Evolutionary conservation across 1,140 invertebrate species (phyloP).

Genomic region (Tenebrio molitor): DNA sequence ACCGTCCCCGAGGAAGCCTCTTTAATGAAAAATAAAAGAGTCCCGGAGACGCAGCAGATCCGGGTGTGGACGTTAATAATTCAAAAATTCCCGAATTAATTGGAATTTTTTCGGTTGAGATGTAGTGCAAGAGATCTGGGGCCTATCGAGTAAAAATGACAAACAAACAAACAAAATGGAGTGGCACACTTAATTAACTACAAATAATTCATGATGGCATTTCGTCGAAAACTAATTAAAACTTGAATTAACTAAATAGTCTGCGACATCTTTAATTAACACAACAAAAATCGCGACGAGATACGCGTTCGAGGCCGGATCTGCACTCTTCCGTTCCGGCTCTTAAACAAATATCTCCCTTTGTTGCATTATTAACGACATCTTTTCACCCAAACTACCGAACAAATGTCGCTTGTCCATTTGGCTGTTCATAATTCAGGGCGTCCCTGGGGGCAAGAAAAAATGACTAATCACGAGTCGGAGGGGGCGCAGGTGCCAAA

Average conservation of each 20-base stretch:
- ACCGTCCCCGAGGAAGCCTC: no score
- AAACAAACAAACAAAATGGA: neutral
- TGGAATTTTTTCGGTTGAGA: no score
- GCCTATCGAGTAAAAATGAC: conserved; percentile 13
- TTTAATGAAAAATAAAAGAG: no score
- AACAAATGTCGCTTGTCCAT: neutral
- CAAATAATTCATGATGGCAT: conserved; percentile 26
- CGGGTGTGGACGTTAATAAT: no score
- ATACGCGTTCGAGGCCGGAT: no score
- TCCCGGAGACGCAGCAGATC: no score
- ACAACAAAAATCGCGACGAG: conserved; percentile 25
- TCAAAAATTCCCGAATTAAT: no score
- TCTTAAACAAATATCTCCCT: conserved; percentile 10
- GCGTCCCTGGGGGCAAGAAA: neutral
- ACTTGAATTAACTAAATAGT: conserved; percentile 28
- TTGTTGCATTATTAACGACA: conserved; percentile 30
- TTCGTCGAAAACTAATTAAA: conserved; percentile 25
- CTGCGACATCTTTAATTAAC: conserved; percentile 30
- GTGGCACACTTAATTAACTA: conserved; percentile 16
- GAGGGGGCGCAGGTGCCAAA: conserved; percentile 22
- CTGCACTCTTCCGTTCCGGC: neutral
- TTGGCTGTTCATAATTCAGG: neutral
- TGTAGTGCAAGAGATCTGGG: no score
- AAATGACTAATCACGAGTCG: no score
- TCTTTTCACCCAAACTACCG: conserved; percentile 12